Evolutionary conservation across 92 coral and sea anemone genomes (phyloP).

Genomic region (Phenganax stokvisi): DNA sequence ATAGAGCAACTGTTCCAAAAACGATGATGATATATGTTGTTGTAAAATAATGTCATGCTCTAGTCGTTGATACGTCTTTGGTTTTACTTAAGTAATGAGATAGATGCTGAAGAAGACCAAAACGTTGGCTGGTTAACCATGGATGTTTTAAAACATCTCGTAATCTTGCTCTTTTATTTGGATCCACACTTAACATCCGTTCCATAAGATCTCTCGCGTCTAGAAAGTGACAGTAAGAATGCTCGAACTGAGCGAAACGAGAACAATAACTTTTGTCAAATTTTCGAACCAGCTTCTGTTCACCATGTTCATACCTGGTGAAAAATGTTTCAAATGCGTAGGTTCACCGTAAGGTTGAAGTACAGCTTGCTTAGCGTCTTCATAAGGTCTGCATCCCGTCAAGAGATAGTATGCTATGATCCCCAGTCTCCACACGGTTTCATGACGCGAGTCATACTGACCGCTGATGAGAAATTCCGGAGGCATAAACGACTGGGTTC

Average conservation of each 20-base stretch:
- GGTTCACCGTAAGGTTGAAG: neutral
- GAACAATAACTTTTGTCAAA: too few relatives aligned
- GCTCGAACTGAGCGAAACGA: neutral
- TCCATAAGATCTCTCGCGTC: conserved; percentile 13
- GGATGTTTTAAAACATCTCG: conserved; percentile 17
- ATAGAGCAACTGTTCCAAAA: too few relatives aligned
- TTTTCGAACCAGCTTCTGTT: too few relatives aligned
- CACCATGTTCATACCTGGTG: neutral
- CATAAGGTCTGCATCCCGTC: conserved; percentile 27
- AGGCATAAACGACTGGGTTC: conserved; percentile 25
- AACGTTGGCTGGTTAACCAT: neutral
- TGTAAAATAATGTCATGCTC: too few relatives aligned
- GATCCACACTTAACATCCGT: conserved; percentile 9
- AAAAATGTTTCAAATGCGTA: conserved; percentile 15
- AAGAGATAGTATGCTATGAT: conserved; percentile 5
- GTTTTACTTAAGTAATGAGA: too few relatives aligned
- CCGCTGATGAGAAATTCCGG: conserved; percentile 18
- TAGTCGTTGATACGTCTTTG: too few relatives aligned
- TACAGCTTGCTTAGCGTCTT: conserved; percentile 12
- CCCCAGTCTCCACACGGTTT: conserved; percentile 26
- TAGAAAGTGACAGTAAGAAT: neutral
- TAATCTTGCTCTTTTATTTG: conserved; percentile 15
- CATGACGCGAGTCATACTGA: conserved; percentile 4
- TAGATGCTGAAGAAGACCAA: too few relatives aligned
- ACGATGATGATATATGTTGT: too few relatives aligned